Conservation (phyloP, 2,888 invertebrate genomes). For the Orthosia gracilis region DNA sequence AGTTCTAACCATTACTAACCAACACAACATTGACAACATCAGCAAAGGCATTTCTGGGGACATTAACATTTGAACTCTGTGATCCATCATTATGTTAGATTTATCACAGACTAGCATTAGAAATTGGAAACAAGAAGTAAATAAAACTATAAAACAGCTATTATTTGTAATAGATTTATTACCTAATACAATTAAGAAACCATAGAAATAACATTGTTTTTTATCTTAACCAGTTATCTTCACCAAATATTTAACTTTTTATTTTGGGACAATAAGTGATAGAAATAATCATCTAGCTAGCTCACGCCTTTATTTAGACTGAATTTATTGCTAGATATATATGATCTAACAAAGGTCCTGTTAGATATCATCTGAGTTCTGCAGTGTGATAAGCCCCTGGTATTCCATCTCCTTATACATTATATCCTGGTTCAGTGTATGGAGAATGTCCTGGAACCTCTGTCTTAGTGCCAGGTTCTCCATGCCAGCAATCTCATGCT, state of each 20-base stretch:
- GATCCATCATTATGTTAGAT: too few species aligned
- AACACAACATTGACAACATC: too few species aligned
- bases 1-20: too few species aligned
- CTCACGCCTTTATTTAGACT: background rate
- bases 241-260: background rate
- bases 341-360: conserved; percentile 50
- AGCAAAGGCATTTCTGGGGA: too few species aligned
- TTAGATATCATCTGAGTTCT: conserved; percentile 86
- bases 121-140: too few species aligned
- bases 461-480: conserved; percentile 96
- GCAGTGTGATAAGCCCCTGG: conserved; percentile 84
- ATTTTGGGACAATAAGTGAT: background rate
- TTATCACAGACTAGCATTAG: too few species aligned
- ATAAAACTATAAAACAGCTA: too few species aligned
- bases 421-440: conserved; percentile 95
- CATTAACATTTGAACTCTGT: too few species aligned
- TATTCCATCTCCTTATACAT: conserved; percentile 94
- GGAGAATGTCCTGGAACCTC: conserved; percentile 95
- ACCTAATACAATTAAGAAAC: background rate
- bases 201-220: background rate
- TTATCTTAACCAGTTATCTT: background rate
- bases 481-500: conserved; percentile 95
- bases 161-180: too few species aligned
- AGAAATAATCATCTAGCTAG: background rate
- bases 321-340: conserved; percentile 48